phyloP scores from a whole-genome alignment of 2,113 vertebrate species.

The Pteronura brasiliensis region DNA sequence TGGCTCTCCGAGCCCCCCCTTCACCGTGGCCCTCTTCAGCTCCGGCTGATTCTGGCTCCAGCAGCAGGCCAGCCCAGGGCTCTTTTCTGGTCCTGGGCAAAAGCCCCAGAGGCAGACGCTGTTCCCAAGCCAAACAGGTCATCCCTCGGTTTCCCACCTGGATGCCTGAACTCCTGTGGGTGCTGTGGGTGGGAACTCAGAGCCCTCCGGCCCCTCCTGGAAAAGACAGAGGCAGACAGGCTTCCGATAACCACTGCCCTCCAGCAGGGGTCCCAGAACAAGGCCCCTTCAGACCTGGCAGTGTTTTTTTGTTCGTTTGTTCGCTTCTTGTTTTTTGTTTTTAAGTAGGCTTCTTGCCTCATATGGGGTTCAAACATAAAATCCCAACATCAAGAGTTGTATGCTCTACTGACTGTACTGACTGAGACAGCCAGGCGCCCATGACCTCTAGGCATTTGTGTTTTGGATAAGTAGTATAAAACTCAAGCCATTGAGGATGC shows the following conservation, averaged over 20 bases:
- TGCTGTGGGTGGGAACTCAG: background rate
- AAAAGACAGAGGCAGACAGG: background rate
- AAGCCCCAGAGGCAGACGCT: background rate
- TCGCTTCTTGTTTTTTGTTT: background rate
- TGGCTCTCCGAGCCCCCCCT: background rate
- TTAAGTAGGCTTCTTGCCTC: background rate
- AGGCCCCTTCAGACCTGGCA: background rate
- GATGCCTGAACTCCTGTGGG: background rate
- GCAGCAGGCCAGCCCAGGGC: background rate
- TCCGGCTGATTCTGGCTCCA: accelerated
- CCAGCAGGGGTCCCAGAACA: background rate
- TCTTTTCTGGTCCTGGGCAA: background rate
- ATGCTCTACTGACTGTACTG: background rate
- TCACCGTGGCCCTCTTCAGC: background rate
- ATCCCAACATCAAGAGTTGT: background rate
- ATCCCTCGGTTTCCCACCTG: background rate
- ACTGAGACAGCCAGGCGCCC: background rate
- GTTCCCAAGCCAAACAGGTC: background rate
- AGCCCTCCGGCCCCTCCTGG: background rate
- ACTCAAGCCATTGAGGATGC: background rate
- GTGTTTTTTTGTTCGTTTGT: background rate
- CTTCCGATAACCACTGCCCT: background rate
- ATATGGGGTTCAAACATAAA: background rate
- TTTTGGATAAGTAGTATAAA: background rate
- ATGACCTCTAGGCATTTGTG: background rate